These are phyloP conservation scores for Mus musculus DNA, from an alignment of 2,113 vertebrate species.

Conservation along the genomic window GRCm39 chr17:86770001-86770500, in stretches of 20 bases:
- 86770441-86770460: no score
- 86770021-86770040: not conserved
- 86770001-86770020: not conserved
- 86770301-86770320: not conserved
- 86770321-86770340: not conserved
- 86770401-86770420: not conserved
- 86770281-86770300: not conserved
- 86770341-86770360: not conserved
- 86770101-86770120: not conserved
- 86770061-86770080: not conserved
- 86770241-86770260: not conserved
- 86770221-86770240: not conserved
- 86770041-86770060: not conserved
- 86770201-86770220: not conserved
- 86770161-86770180: no score
- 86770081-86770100: not conserved
- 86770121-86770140: not conserved
- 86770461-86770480: not conserved
- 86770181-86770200: not conserved
- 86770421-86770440: fast-evolving
- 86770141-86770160: not conserved
- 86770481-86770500: not conserved
- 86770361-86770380: not conserved
- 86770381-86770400: not conserved
- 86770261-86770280: not conserved